These are phyloP conservation scores for Agraylea sexmaculata DNA, from an alignment of 1,140 invertebrate species.

Conservation along the genomic window DNA sequence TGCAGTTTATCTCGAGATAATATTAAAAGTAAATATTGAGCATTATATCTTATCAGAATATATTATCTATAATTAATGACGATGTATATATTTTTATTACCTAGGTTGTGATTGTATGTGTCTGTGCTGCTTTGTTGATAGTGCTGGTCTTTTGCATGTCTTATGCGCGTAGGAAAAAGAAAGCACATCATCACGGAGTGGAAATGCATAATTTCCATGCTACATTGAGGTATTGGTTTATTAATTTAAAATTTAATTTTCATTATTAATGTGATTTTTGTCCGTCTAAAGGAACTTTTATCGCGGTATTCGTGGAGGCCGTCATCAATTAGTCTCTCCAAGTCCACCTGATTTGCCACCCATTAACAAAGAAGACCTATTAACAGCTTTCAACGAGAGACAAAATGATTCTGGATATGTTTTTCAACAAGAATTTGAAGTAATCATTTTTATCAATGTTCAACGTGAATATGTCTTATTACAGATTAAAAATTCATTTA, in stretches of 20 bases:
- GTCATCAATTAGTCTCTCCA: slow-evolving; percentile 49
- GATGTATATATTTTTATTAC: no score
- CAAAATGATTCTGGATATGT: slow-evolving; percentile 79
- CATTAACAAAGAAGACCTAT: slow-evolving; percentile 56
- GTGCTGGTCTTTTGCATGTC: slow-evolving; percentile 55
- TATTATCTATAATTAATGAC: no score
- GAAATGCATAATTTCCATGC: slow-evolving; percentile 57
- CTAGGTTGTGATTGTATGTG: slow-evolving; percentile 47
- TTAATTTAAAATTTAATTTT: background rate
- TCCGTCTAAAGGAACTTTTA: slow-evolving; percentile 26
- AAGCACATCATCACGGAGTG: slow-evolving; percentile 57
- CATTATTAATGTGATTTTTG: slow-evolving; percentile 3
- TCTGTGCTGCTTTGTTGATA: slow-evolving; percentile 52
- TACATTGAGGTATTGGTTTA: slow-evolving; percentile 26
- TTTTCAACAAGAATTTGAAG: slow-evolving; percentile 78
- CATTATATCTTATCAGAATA: no score
- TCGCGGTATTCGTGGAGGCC: slow-evolving; percentile 36
- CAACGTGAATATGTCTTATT: slow-evolving; percentile 2
- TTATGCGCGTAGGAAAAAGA: slow-evolving; percentile 60
- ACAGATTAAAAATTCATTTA: slow-evolving; percentile 14
- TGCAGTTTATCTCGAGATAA: slow-evolving; percentile 10
- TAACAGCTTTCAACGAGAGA: slow-evolving; percentile 62
- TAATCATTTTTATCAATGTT: slow-evolving; percentile 17
- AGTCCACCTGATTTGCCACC: slow-evolving; percentile 73
- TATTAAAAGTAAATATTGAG: slow-evolving; percentile 19